phyloP scores from a whole-genome alignment of 2,888 invertebrate species.

The Spisula solida region DNA sequence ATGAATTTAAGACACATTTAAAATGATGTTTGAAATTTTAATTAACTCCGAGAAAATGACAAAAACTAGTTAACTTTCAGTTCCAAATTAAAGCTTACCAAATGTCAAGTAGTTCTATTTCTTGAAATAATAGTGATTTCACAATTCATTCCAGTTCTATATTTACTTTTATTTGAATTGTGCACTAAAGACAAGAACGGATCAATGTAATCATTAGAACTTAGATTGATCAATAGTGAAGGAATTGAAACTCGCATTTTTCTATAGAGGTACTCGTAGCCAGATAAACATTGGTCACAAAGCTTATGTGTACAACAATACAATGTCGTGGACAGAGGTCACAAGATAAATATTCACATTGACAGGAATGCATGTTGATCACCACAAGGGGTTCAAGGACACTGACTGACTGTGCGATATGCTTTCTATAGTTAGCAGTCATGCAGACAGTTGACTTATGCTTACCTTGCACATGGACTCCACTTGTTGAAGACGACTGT shows the following conservation, averaged over 20 bases:
- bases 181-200: neutral
- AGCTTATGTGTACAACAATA: constrained; percentile 1
- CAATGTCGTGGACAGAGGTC: neutral
- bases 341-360: neutral
- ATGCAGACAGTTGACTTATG: constrained; percentile 10
- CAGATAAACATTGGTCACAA: constrained; percentile 8
- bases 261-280: neutral
- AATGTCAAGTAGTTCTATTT: neutral
- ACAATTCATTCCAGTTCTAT: neutral
- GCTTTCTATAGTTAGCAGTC: neutral
- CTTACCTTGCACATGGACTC: constrained; percentile 98
- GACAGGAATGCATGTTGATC: neutral
- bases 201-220: neutral
- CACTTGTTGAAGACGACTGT: constrained; percentile 98
- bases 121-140: neutral
- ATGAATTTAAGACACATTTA: neutral
- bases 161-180: neutral
- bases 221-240: neutral
- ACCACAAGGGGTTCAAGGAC: constrained; percentile 11
- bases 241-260: neutral
- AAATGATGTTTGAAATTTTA: neutral
- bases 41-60: neutral
- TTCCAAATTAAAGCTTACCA: neutral
- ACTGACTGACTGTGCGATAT: constrained; percentile 8
- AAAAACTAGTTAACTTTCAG: neutral